Conservation (phyloP, 2,113 vertebrate genomes). For the Serilophus lunatus region DNA sequence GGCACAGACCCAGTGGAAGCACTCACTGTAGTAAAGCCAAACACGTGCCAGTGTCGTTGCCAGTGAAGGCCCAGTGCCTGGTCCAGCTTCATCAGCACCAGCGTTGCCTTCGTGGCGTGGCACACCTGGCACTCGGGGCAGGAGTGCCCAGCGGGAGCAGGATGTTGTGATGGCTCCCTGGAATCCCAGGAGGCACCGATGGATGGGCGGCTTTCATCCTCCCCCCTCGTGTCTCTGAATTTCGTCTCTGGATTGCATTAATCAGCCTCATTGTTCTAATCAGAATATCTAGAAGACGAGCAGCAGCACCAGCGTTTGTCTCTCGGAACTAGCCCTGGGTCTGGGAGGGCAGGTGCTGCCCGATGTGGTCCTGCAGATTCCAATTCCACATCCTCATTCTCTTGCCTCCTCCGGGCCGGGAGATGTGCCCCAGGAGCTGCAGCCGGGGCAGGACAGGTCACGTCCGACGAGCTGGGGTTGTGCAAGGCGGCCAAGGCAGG, state of each 20-base stretch:
- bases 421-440: not conserved
- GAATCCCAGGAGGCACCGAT: accelerated
- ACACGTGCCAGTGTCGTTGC: accelerated
- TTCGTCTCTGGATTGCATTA: constrained; percentile 26
- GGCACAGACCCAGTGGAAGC: accelerated
- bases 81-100: not conserved
- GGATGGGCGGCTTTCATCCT: accelerated
- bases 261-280: not conserved
- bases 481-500: not conserved
- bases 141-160: not conserved
- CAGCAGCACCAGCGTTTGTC: accelerated
- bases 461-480: not conserved
- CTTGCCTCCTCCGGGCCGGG: not conserved
- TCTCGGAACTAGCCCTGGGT: not conserved
- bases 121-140: not conserved
- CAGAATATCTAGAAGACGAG: not conserved
- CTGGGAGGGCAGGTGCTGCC: not conserved
- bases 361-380: accelerated
- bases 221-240: not conserved
- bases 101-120: accelerated
- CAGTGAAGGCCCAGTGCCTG: accelerated
- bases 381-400: accelerated
- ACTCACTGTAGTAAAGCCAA: not conserved
- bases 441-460: accelerated
- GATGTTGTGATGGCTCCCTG: accelerated